Evolutionary conservation across 2,888 invertebrate species (phyloP).

Genomic region (Punctoribates punctum): DNA sequence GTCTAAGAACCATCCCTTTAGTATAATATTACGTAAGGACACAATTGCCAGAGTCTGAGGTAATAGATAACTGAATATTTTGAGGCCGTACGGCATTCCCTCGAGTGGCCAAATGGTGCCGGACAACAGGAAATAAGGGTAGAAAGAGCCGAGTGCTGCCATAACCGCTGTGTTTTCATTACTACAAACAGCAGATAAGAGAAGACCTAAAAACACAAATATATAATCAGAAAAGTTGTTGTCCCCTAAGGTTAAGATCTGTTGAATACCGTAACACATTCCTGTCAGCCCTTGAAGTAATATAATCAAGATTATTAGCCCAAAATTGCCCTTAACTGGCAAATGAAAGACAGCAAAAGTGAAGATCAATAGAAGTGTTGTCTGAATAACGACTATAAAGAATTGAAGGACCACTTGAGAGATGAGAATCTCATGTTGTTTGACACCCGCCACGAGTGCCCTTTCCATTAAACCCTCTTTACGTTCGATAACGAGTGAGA

Average conservation of each 20-base stretch:
- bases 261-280: constrained; percentile 76
- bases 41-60: constrained; percentile 74
- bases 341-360: constrained; percentile 70
- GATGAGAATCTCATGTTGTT: constrained; percentile 83
- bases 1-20: background rate
- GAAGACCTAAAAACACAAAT: constrained; percentile 51
- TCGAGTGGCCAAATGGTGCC: constrained; percentile 96
- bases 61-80: constrained; percentile 65
- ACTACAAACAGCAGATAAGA: constrained; percentile 45
- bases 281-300: constrained; percentile 87
- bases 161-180: constrained; percentile 47
- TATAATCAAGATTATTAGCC: constrained; percentile 76
- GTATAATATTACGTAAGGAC: constrained; percentile 9
- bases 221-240: background rate
- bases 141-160: constrained; percentile 80
- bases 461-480: constrained; percentile 85
- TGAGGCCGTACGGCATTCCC: constrained; percentile 80
- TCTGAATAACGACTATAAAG: constrained; percentile 87
- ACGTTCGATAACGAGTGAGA: constrained; percentile 81
- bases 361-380: constrained; percentile 82
- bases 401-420: constrained; percentile 92
- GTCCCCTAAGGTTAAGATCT: constrained; percentile 50
- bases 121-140: constrained; percentile 73
- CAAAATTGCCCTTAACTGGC: constrained; percentile 79
- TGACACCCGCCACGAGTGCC: constrained; percentile 88